phyloP scores from a whole-genome alignment of 2,113 vertebrate species.

The Artemisiospiza belli region DNA sequence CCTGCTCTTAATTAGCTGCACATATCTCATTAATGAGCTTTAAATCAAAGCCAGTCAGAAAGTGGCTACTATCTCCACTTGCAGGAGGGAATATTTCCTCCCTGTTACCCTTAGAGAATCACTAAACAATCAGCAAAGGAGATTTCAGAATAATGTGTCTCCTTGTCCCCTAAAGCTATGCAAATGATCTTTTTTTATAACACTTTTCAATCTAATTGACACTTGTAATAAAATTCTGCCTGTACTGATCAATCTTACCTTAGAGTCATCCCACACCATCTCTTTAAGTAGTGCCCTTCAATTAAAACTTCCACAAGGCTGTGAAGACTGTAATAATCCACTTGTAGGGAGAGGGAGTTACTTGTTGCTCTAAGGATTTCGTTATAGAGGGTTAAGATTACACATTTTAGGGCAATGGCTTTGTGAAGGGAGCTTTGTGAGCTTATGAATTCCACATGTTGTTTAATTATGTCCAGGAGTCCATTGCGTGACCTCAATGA shows the following conservation, averaged over 20 bases:
- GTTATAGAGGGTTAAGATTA: conserved; percentile 23
- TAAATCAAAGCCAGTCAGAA: conserved; percentile 60
- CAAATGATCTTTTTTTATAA: conserved; percentile 70
- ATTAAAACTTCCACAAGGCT: conserved; percentile 58
- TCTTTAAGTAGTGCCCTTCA: conserved; percentile 59
- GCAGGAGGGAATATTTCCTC: conserved; percentile 43
- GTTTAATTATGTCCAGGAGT: conserved; percentile 16
- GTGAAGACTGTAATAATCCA: conserved; percentile 55
- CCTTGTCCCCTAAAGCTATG: conserved; percentile 57
- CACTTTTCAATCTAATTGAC: conserved; percentile 70
- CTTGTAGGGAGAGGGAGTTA: conserved; percentile 40
- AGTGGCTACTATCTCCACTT: conserved; percentile 41
- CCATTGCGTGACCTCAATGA: neutral
- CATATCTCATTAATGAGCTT: conserved; percentile 53
- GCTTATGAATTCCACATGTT: neutral
- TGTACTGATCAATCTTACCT: conserved; percentile 62
- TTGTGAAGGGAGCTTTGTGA: neutral
- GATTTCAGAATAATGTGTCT: conserved; percentile 61
- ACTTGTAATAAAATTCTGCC: conserved; percentile 65
- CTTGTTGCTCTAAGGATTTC: conserved; percentile 63
- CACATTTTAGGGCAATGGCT: neutral
- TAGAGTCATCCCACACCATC: conserved; percentile 35
- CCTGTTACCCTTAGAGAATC: conserved; percentile 46
- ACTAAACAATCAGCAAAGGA: conserved; percentile 61
- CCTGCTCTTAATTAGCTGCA: conserved; percentile 50